Percentiles rank a stretch among this genome's conserved stretches.
Evolutionary conservation across 2,797 vertebrate genomes (phyloP).

Genomic region (Nannoperca obscura): DNA sequence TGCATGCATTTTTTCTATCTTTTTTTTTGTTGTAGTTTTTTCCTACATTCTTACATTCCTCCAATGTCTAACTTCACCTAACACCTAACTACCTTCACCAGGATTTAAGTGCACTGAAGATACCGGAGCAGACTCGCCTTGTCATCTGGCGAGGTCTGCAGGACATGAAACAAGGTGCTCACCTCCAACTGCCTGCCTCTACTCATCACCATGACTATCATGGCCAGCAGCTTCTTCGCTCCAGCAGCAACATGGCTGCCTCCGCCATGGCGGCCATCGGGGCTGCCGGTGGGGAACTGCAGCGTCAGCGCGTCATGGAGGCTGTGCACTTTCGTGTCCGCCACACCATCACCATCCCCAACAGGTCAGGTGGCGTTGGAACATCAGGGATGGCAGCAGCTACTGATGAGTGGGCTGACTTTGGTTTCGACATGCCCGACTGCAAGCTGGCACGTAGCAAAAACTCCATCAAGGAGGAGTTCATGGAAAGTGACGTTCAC

Average conservation of each 20-base stretch:
- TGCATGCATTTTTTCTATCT: background rate
- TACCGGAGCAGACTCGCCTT: conserved; percentile 95
- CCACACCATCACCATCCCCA: conserved; percentile 99
- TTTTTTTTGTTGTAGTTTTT: background rate
- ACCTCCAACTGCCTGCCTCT: conserved; percentile 70
- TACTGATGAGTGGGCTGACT: conserved; percentile 95
- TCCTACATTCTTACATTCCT: conserved; percentile 1
- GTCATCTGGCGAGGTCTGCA: conserved; percentile 97
- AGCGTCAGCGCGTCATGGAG: conserved; percentile 98
- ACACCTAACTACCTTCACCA: conserved; percentile 63
- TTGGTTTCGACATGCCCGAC: conserved; percentile 98
- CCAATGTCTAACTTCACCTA: conserved; percentile 21
- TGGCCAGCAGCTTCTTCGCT: conserved; percentile 93
- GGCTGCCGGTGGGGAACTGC: conserved; percentile 91
- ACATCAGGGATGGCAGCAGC: conserved; percentile 67
- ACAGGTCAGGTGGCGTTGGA: conserved; percentile 83
- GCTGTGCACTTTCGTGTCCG: conserved; percentile 97
- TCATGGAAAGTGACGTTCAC: conserved; percentile 92
- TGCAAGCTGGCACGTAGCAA: conserved; percentile 91
- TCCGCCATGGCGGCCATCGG: conserved; percentile 90
- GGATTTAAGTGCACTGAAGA: conserved; percentile 96
- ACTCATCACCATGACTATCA: conserved; percentile 87
- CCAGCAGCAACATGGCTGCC: conserved; percentile 92
- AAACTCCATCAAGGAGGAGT: conserved; percentile 97
- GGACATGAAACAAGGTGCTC: conserved; percentile 91